Conservation (phyloP, 2,113 vertebrate genomes). For the Laterallus jamaicensis region DNA sequence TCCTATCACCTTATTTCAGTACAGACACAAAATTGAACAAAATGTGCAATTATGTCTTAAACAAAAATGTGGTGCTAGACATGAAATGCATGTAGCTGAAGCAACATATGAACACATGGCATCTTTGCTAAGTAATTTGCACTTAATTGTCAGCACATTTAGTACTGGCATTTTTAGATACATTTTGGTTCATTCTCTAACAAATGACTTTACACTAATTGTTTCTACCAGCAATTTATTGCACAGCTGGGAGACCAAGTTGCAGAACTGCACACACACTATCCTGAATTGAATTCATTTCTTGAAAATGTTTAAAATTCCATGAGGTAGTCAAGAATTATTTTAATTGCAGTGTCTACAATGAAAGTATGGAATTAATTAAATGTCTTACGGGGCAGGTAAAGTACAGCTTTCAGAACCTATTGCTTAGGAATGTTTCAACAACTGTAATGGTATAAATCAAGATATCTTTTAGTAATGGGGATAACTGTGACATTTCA, state of each 20-base stretch:
- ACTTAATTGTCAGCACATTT: constrained; percentile 69
- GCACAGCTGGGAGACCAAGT: constrained; percentile 52
- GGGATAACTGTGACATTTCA: constrained; percentile 61
- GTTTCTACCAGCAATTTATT: constrained; percentile 64
- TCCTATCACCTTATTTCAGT: neutral
- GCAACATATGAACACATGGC: constrained; percentile 32
- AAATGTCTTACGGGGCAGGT: constrained; percentile 41
- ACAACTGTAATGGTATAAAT: constrained; percentile 59
- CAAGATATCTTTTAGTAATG: constrained; percentile 66
- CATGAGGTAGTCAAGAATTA: constrained; percentile 62
- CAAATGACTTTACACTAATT: constrained; percentile 70
- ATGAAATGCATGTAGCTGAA: constrained; percentile 46
- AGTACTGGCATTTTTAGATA: constrained; percentile 65
- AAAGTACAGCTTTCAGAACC: constrained; percentile 52
- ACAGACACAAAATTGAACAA: constrained; percentile 33
- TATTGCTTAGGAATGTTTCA: constrained; percentile 48
- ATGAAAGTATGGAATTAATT: constrained; percentile 66
- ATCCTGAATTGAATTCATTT: constrained; percentile 23
- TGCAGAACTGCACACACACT: neutral
- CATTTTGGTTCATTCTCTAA: constrained; percentile 66
- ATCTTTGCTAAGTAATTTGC: constrained; percentile 65
- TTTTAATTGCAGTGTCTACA: constrained; percentile 69
- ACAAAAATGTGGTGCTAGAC: constrained; percentile 14
- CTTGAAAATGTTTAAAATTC: constrained; percentile 67
- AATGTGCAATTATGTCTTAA: constrained; percentile 47